Base-by-base conservation (phyloP, 2,888 invertebrate genomes). In the Coelopa pilipes region DNA sequence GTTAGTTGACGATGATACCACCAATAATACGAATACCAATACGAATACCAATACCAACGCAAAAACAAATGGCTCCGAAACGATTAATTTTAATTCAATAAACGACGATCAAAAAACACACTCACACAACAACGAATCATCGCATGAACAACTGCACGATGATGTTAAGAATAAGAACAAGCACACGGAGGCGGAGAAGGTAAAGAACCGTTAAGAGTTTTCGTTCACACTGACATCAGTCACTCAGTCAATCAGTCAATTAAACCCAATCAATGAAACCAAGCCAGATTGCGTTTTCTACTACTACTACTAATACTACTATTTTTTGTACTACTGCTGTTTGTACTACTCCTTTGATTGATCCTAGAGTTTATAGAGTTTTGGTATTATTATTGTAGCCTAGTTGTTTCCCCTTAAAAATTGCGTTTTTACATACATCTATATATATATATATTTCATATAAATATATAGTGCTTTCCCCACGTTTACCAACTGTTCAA, bases 31-130 rank as follows among this genome's bases (percentile, higher is more conserved):
- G 74, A 76, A 73, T 65, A 78, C 69, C 76, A 81, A 79, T 80
- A 81, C 79, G 83, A 80, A 79, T 75, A 80, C 78, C 73, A 80
- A 75, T 79, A 76, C 78, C 72, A 78, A 77, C 74, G 74, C 75
- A 68, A 74, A 74, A 75, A 62, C 73, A 74, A 70, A 74, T 59
- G 74, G 70, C 84, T 80, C 80, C 77, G 71, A 74, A 49, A 67
- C 59, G 67, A 24, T 49, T 50, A 70, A 60, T 49, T 65, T 75
- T 50, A 47, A 68, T 67, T 57, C 69, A 72, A 68, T 45, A 62
- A 70, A 53, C 60, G 69, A 75, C 69, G 63, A 69, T 72, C 62
- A 34, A 73, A 34, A 34, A 34, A 34, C 7, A 34, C 34, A 34
- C 34, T 62, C 69, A 75, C 60, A 70, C 74, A 76, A 74, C 70